phyloP scores from a whole-genome alignment of 2,113 vertebrate species.

The Nettapus auritus region DNA sequence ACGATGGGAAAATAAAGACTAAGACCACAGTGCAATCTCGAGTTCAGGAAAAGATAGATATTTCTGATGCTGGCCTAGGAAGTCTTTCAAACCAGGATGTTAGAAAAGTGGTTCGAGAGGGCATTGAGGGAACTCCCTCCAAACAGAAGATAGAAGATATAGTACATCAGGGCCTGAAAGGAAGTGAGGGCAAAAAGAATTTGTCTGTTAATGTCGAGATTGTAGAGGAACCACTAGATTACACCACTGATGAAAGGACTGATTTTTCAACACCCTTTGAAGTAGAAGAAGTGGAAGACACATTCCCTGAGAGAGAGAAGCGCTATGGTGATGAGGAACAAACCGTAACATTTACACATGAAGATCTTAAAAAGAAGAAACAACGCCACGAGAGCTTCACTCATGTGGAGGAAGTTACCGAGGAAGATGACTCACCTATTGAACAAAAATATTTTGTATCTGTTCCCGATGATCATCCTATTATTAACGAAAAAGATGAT shows the following conservation, averaged over 20 bases:
- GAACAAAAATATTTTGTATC: slow-evolving; percentile 93
- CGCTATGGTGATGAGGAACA: slow-evolving; percentile 48
- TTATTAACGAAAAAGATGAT: slow-evolving; percentile 75
- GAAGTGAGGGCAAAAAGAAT: slow-evolving; percentile 71
- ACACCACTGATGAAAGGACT: slow-evolving; percentile 66
- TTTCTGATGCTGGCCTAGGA: slow-evolving; percentile 76
- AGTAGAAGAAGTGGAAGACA: slow-evolving; percentile 89
- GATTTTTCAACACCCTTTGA: slow-evolving; percentile 83
- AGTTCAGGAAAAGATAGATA: slow-evolving; percentile 82
- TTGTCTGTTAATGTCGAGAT: slow-evolving; percentile 90
- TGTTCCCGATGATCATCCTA: slow-evolving; percentile 88
- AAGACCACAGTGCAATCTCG: slow-evolving; percentile 88
- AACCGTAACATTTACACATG: neutral
- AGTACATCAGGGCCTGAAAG: slow-evolving; percentile 80
- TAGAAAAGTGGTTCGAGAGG: slow-evolving; percentile 79
- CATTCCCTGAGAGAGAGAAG: slow-evolving; percentile 45
- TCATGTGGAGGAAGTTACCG: slow-evolving; percentile 75
- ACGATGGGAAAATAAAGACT: slow-evolving; percentile 83
- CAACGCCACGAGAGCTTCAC: slow-evolving; percentile 34
- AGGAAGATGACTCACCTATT: slow-evolving; percentile 75
- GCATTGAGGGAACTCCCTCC: slow-evolving; percentile 77
- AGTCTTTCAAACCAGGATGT: slow-evolving; percentile 79
- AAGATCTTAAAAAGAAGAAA: slow-evolving; percentile 55
- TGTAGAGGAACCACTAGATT: slow-evolving; percentile 85
- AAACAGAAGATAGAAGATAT: slow-evolving; percentile 85